Evolutionary conservation across 2,797 vertebrate genomes (phyloP).

Genomic region (Catostomus latipinnis): DNA sequence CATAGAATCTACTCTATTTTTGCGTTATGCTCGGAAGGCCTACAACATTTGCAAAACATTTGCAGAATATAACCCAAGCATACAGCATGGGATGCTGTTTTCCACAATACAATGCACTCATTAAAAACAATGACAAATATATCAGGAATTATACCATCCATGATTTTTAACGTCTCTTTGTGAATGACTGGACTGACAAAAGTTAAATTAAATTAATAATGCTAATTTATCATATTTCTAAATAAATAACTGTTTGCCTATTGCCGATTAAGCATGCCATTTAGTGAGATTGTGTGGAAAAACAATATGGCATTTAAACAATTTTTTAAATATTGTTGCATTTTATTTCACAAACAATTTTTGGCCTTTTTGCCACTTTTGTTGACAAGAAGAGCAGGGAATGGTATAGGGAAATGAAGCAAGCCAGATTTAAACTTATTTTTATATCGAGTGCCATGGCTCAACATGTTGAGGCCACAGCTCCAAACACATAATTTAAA

Average conservation of each 20-base stretch:
- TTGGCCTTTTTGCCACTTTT: background rate
- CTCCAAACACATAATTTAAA: background rate
- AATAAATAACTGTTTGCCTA: no score
- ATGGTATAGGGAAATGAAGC: background rate
- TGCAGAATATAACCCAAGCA: background rate
- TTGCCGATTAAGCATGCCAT: no score
- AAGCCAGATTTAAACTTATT: background rate
- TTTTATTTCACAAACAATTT: background rate
- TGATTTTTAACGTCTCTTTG: background rate
- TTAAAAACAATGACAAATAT: background rate
- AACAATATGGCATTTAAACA: no score
- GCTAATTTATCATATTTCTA: background rate
- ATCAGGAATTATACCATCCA: background rate
- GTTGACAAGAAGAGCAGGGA: background rate
- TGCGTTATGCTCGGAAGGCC: background rate
- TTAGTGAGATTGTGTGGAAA: no score
- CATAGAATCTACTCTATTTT: background rate
- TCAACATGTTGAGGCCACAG: background rate
- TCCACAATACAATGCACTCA: background rate
- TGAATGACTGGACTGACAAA: background rate
- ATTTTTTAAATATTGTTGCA: background rate
- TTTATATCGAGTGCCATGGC: background rate
- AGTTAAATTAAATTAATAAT: background rate
- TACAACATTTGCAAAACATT: conserved; percentile 2
- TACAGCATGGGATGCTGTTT: background rate